These are phyloP conservation scores for Phodopus roborovskii DNA, from an alignment of 2,113 vertebrate genomes.

Conservation along the genomic window DNA sequence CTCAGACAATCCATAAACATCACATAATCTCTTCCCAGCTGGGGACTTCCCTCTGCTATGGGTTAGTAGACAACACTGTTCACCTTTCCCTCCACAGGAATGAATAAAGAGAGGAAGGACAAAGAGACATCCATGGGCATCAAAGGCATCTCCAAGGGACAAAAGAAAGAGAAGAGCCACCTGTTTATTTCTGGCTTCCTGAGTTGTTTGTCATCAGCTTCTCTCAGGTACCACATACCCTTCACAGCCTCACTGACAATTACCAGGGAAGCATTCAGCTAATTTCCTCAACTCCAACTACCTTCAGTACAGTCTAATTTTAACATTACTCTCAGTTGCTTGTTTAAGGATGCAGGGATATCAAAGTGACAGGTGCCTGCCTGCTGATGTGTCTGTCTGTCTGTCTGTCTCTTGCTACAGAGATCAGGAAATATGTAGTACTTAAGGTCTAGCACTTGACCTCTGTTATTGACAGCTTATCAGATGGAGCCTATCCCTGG, in stretches of 20 bases:
- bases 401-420: not conserved
- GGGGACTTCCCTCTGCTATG: not conserved
- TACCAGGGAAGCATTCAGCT: conserved; percentile 75
- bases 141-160: not conserved
- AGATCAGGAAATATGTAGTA: not conserved
- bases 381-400: not conserved
- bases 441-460: not conserved
- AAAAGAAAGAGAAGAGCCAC: not conserved
- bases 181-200: conserved; percentile 74
- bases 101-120: not conserved
- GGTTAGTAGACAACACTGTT: not conserved
- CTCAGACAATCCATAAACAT: not conserved
- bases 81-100: not conserved
- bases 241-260: conserved; percentile 76
- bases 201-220: conserved; percentile 79
- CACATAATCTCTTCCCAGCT: not conserved
- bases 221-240: conserved; percentile 75
- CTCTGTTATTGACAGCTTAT: not conserved
- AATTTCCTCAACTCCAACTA: conserved; percentile 78
- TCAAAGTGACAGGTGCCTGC: conserved; percentile 59
- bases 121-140: accelerated
- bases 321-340: conserved; percentile 76
- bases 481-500: not conserved
- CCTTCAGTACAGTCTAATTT: conserved; percentile 82
- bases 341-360: conserved; percentile 74